A percentile compares a stretch with the other conserved stretches of the same genome.
phyloP scores from a whole-genome alignment of 2,113 vertebrate species.

The Gobio gobio region DNA sequence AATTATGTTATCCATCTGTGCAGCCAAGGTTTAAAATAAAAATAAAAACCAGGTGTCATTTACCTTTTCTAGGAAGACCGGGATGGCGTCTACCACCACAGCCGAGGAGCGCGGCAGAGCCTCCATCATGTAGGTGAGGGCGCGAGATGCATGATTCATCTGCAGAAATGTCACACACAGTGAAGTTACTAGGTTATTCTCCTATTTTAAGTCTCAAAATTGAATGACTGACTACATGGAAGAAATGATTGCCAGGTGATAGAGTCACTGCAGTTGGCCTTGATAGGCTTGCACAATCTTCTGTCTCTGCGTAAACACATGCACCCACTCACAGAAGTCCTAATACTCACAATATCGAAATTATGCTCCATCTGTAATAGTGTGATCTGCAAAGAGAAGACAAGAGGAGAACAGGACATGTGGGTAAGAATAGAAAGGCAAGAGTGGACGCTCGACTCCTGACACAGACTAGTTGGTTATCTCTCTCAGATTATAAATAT shows the following conservation, averaged over 20 bases:
- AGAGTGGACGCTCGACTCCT: background rate
- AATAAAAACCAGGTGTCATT: background rate
- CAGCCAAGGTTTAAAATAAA: background rate
- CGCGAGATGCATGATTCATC: conserved; percentile 99
- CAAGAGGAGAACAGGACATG: conserved; percentile 18
- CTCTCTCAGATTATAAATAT: background rate
- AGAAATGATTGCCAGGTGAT: background rate
- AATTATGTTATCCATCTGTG: background rate
- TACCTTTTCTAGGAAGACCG: conserved; percentile 99
- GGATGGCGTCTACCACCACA: conserved; percentile 98
- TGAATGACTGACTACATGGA: background rate
- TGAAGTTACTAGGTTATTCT: background rate
- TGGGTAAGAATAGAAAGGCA: background rate
- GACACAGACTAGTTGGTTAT: background rate
- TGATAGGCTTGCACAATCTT: background rate
- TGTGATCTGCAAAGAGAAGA: conserved; percentile 84
- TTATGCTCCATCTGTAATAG: conserved; percentile 99
- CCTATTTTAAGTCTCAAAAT: background rate
- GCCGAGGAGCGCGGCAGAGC: conserved; percentile 97
- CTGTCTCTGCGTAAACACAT: background rate
- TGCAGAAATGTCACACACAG: conserved; percentile 60
- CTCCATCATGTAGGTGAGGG: conserved; percentile 99
- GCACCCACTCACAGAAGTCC: background rate
- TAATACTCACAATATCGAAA: conserved; percentile 97
- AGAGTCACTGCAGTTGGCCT: background rate